These are phyloP conservation scores for Meloe dianella DNA, from an alignment of 2,888 invertebrate species.

Conservation along the genomic window DNA sequence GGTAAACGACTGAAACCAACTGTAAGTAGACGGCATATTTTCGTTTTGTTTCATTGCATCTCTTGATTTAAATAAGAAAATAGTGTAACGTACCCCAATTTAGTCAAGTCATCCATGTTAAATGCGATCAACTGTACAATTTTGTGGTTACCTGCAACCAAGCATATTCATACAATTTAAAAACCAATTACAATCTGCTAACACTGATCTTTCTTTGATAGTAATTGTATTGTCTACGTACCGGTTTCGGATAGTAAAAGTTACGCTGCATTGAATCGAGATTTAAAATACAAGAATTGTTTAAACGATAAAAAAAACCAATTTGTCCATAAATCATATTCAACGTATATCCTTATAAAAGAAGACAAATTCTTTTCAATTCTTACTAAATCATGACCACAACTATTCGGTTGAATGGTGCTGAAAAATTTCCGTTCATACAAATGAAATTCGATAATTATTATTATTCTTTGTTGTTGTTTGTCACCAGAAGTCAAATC, in stretches of 20 bases:
- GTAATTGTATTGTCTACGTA: too few species aligned
- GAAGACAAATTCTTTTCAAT: not conserved
- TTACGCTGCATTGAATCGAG: too few species aligned
- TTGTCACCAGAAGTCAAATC: not conserved
- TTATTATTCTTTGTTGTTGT: not conserved
- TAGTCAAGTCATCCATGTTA: not conserved
- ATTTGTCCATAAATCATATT: not conserved
- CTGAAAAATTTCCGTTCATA: not conserved
- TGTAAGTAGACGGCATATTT: too few species aligned
- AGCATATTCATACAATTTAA: not conserved
- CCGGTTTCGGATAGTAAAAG: too few species aligned
- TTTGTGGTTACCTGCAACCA: not conserved
- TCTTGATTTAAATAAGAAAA: too few species aligned
- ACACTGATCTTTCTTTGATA: too few species aligned
- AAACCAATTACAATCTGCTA: not conserved
- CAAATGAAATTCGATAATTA: not conserved
- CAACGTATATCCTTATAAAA: not conserved
- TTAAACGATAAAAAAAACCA: not conserved
- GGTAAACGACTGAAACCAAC: too few species aligned
- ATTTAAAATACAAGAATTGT: too few species aligned
- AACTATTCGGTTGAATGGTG: not conserved
- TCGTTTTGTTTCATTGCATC: too few species aligned
- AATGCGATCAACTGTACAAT: not conserved
- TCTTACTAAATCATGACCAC: conserved; percentile 1
- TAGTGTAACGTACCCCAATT: too few species aligned